Conservation (phyloP, 30 jellyfish, hydroid and myxozoan species). For the Chrysaora quinquecirrha region DNA sequence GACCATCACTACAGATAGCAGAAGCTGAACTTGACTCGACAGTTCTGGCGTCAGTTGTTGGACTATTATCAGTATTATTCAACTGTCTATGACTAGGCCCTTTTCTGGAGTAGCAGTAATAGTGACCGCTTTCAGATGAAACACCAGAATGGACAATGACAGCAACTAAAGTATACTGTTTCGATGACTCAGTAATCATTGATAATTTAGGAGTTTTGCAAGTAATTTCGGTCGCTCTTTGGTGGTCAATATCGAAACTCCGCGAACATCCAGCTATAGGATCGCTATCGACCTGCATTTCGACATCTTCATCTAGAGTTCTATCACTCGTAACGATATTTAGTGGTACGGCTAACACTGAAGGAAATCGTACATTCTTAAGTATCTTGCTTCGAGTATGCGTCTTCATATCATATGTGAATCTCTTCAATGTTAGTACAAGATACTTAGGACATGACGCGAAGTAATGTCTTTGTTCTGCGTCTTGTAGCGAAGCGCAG, state of each 20-base stretch:
- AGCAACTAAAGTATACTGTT: constrained; percentile 55
- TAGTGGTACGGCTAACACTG: constrained; percentile 23
- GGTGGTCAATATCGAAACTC: not conserved
- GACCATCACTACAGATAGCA: not conserved
- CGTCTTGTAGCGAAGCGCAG: constrained; percentile 87
- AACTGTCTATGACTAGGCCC: not conserved
- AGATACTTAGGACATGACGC: constrained; percentile 73
- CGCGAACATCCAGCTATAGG: not conserved
- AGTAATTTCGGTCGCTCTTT: not conserved
- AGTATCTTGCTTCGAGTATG: constrained; percentile 73
- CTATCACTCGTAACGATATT: not conserved
- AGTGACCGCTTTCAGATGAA: constrained; percentile 93
- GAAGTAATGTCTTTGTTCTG: constrained; percentile 55
- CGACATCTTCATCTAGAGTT: not conserved
- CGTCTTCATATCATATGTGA: constrained; percentile 67
- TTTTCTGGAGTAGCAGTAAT: constrained; percentile 69
- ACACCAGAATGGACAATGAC: constrained; percentile 88
- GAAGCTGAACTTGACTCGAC: not conserved
- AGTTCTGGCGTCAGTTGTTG: not conserved
- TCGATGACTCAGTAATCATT: constrained; percentile 4
- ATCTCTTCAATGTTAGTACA: constrained; percentile 78
- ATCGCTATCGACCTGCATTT: constrained; percentile 10
- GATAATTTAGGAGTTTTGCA: not conserved
- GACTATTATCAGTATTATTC: not conserved
- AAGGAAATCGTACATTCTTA: constrained; percentile 59